Conservation (phyloP, 2,888 invertebrate species). For the Aquatica leii region DNA sequence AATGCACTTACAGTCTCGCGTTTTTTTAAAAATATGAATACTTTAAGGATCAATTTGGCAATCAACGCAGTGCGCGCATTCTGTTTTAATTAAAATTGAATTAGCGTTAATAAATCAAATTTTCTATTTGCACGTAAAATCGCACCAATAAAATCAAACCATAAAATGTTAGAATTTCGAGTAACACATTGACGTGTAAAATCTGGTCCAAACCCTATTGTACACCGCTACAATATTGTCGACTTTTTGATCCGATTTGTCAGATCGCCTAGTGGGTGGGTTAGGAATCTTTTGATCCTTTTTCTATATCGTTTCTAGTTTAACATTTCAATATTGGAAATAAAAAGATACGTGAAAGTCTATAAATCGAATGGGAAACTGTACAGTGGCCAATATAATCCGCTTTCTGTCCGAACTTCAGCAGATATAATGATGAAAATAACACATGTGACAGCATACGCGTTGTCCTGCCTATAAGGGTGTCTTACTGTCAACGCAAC, state of each 20-base stretch:
- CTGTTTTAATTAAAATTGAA: slow-evolving; percentile 10
- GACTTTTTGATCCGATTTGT: slow-evolving; percentile 65
- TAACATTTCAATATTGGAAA: slow-evolving; percentile 38
- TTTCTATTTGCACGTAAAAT: no score
- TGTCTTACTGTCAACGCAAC: slow-evolving; percentile 61
- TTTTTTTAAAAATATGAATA: no score
- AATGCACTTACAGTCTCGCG: no score
- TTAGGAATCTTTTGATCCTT: slow-evolving; percentile 59
- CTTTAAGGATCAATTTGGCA: no score
- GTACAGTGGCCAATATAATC: slow-evolving; percentile 57
- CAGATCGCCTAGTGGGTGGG: slow-evolving; percentile 61
- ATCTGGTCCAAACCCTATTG: slow-evolving; percentile 57
- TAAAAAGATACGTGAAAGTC: slow-evolving; percentile 12
- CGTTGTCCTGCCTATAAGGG: slow-evolving; percentile 58
- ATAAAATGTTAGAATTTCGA: slow-evolving; percentile 26
- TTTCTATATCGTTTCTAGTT: slow-evolving; percentile 58
- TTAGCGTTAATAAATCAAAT: neutral
- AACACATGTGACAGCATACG: slow-evolving; percentile 59
- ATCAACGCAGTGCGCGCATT: no score
- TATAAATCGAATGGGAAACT: slow-evolving; percentile 30
- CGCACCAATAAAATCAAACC: neutral
- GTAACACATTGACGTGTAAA: slow-evolving; percentile 57
- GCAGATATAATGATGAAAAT: slow-evolving; percentile 60
- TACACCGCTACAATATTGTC: slow-evolving; percentile 62
- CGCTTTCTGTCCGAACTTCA: slow-evolving; percentile 58